Evolutionary conservation across 2,113 vertebrate genomes (phyloP).

Genomic region (Cephalopholis sonnerati): DNA sequence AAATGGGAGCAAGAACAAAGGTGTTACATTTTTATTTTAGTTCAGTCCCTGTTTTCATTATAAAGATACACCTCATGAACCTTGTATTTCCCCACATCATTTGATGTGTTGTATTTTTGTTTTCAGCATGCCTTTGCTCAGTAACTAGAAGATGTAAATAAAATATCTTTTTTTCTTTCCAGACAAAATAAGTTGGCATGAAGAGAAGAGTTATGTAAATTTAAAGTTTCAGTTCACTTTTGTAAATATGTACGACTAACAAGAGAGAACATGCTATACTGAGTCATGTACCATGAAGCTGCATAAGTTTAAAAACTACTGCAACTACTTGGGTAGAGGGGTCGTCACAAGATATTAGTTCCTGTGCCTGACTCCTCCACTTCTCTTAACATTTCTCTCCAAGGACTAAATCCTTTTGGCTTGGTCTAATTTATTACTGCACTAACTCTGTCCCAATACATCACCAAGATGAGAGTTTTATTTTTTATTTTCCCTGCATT

Average conservation of each 20-base stretch:
- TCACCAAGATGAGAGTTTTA: conserved; percentile 65
- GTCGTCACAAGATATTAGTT: conserved; percentile 64
- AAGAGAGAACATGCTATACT: conserved; percentile 35
- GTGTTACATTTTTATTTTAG: too few relatives aligned
- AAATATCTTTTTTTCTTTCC: not conserved
- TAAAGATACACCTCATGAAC: not conserved
- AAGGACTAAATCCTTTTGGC: conserved; percentile 68
- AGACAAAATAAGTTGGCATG: not conserved
- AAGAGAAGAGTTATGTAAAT: conserved; percentile 6
- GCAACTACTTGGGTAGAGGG: conserved; percentile 38
- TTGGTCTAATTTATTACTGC: conserved; percentile 72
- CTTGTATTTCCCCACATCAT: not conserved
- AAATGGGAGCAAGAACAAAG: too few relatives aligned
- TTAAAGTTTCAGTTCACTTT: conserved; percentile 25
- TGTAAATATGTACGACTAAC: conserved; percentile 20
- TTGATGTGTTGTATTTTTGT: not conserved
- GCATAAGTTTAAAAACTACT: conserved; percentile 57
- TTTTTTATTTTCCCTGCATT: conserved; percentile 63
- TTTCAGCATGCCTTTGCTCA: not conserved
- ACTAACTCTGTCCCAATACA: conserved; percentile 62
- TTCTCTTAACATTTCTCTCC: conserved; percentile 62
- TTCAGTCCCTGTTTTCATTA: not conserved
- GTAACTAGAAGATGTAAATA: not conserved
- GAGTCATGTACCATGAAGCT: conserved; percentile 56
- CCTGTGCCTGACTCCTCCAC: conserved; percentile 58